These are phyloP conservation scores for Phainopepla nitens DNA, from an alignment of 2,113 vertebrate species.

Conservation along the genomic window DNA sequence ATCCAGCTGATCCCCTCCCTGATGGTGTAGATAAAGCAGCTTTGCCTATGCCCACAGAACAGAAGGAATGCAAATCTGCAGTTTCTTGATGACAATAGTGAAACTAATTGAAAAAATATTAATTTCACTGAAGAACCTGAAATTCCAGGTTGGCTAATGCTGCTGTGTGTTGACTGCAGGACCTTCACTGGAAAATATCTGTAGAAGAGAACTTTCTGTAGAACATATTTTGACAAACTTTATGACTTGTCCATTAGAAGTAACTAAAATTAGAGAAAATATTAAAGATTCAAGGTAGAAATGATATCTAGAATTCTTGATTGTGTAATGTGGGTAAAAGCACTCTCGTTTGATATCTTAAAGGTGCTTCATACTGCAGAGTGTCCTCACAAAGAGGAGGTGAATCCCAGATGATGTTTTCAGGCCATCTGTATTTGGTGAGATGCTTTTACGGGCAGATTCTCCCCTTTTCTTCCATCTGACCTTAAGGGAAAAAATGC, in stretches of 20 bases:
- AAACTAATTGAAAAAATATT: not conserved
- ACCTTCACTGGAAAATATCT: not conserved
- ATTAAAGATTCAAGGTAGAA: slow-evolving; percentile 16
- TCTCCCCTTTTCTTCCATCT: slow-evolving; percentile 18
- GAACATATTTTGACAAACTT: not conserved
- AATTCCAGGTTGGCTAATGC: not conserved
- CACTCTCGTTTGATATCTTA: not conserved
- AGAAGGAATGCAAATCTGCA: not conserved
- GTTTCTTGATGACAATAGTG: not conserved
- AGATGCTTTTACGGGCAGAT: slow-evolving; percentile 10
- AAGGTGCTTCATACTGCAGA: not conserved
- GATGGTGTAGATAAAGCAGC: not conserved
- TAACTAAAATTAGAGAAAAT: slow-evolving; percentile 19
- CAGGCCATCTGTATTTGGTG: not conserved
- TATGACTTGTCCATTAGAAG: not conserved
- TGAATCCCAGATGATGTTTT: slow-evolving; percentile 28
- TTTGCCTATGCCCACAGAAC: not conserved
- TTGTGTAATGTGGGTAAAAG: not conserved
- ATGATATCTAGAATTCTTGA: not conserved
- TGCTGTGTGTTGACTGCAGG: not conserved
- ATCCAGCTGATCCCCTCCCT: not conserved
- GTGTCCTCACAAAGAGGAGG: not conserved
- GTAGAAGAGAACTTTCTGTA: not conserved
- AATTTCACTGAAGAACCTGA: not conserved
- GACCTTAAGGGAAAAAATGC: slow-evolving; percentile 40